Base-by-base conservation (phyloP, 1,140 invertebrate genomes). In the Macrotrachela quadricornifera region DNA sequence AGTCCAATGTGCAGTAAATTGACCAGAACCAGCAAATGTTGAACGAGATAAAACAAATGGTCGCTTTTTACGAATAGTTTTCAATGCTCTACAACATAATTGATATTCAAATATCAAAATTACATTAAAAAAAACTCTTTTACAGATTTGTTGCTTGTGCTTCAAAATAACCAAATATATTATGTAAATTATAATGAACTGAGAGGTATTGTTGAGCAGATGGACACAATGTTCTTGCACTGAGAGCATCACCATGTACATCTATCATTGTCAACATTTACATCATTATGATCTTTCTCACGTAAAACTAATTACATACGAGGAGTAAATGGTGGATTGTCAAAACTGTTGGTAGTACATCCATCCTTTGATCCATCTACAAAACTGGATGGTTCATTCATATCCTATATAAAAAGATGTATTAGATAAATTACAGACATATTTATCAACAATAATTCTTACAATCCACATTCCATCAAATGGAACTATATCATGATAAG, bases 301-400 rank as follows among this genome's bases (percentile, higher is more conserved):
- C 46, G 18, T 41, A 55, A 41, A 52, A 45, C 21, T n/a, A 53
- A 39, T 48, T 44, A 49, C 48, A 38, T 43, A 8, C 21, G 21
- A 49, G 68, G 68, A 14, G 63, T 43, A 59, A 64, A 71, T n/a
- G 65, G 67, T 47, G 69, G 69, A 41, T 65, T 58, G 41, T 71
- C 81, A 8, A 30, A 8, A 56, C 76, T 79, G 10, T 72, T 51
- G 12, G 62, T 60, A 60, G 75, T 75, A 43, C 82, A 76, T 14
- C 73, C 70, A 51, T 59, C 42, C 15, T 58, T 56, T 43, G 66
- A 66, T 17, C 81, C 81, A 60, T 78, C 74, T n/a, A 78, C 73
- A 70, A 83, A 82, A 64, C 81, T 86, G 0, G 80, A 81, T 1
- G 81, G 79, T 64, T 87, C 84, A 68, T 87, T 86, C 84, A 86